A percentile compares a stretch with the other conserved stretches of the same genome.
phyloP scores from a whole-genome alignment of 2,797 vertebrate species.

The Merluccius polli region DNA sequence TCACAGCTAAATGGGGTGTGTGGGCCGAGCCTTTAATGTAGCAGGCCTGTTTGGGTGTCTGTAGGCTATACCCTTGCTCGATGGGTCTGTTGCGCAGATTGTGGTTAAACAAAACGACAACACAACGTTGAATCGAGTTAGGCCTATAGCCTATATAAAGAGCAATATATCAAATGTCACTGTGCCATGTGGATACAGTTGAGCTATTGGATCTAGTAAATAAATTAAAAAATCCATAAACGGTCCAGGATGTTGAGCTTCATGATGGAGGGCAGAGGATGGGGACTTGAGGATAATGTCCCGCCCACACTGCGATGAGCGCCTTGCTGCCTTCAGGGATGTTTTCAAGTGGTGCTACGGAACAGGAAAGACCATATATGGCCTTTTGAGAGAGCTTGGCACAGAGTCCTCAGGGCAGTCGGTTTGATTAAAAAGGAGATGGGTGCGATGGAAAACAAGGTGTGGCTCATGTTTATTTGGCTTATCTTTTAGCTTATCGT shows the following conservation, averaged over 20 bases:
- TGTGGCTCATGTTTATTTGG: background rate
- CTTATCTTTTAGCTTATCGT: slow-evolving; percentile 19
- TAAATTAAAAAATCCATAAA: background rate
- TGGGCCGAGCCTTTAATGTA: background rate
- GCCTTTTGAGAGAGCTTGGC: slow-evolving; percentile 17
- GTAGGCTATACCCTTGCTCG: background rate
- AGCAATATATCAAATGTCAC: background rate
- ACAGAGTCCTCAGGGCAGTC: slow-evolving; percentile 14
- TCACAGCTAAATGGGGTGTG: background rate
- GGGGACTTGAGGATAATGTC: background rate
- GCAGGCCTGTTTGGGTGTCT: too few species aligned
- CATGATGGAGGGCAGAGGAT: background rate
- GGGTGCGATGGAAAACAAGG: background rate
- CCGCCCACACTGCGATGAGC: background rate
- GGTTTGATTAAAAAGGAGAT: slow-evolving; percentile 20
- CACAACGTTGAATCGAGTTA: background rate
- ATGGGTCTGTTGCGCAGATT: background rate
- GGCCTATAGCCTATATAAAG: background rate
- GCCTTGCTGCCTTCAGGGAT: slow-evolving; percentile 21
- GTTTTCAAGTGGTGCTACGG: slow-evolving; percentile 26
- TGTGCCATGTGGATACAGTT: background rate
- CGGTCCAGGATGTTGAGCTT: background rate
- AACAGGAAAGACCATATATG: slow-evolving; percentile 60
- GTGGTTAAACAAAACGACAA: background rate
- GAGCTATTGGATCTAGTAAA: background rate